Percentiles rank a stretch among this genome's conserved stretches.
These are phyloP conservation scores for Athene cunicularia DNA, from an alignment of 2,113 vertebrate genomes.

Conservation along the genomic window DNA sequence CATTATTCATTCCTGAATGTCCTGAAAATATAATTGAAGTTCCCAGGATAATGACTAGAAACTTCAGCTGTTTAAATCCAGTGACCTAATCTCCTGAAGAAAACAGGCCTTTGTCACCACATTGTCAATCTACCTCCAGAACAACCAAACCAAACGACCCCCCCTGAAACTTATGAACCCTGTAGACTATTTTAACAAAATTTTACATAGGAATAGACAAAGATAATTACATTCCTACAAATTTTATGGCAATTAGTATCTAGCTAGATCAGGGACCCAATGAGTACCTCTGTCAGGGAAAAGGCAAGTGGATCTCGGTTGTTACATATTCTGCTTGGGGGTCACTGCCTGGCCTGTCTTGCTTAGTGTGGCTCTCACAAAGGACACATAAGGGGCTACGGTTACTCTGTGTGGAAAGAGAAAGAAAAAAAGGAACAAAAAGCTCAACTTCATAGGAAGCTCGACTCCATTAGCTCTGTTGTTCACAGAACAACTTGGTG, in stretches of 20 bases:
- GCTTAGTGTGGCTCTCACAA: neutral
- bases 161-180: neutral
- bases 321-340: neutral
- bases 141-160: neutral
- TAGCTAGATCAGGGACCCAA: neutral
- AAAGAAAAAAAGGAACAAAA: neutral
- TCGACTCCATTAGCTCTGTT: neutral
- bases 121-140: neutral
- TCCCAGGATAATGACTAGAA: neutral
- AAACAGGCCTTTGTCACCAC: neutral
- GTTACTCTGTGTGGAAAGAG: neutral
- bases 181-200: neutral
- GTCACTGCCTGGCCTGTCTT: neutral
- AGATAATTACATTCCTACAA: neutral
- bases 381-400: neutral
- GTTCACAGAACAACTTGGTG: neutral
- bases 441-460: neutral
- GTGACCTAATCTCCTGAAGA: neutral
- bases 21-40: neutral
- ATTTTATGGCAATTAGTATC: neutral
- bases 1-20: neutral
- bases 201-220: neutral
- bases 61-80: neutral
- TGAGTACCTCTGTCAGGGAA: neutral
- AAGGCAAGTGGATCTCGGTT: neutral